phyloP scores from a whole-genome alignment of 2,113 vertebrate genomes.

The Recurvirostra avosetta region DNA sequence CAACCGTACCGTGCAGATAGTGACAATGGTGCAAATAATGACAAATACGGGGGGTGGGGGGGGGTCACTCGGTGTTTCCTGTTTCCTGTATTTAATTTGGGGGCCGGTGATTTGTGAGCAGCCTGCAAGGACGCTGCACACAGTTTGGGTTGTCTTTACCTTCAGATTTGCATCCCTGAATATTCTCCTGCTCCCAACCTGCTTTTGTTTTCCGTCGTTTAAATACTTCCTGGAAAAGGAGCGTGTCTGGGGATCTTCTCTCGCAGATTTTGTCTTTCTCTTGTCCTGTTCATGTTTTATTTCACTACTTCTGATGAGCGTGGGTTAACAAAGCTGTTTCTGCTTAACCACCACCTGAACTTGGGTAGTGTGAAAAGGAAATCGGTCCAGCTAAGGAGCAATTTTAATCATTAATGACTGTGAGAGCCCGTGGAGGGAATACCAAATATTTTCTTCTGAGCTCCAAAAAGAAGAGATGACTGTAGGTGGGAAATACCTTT shows the following conservation, averaged over 20 bases:
- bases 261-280: background rate
- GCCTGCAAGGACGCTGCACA: background rate
- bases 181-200: background rate
- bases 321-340: constrained; percentile 30
- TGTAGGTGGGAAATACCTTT: background rate
- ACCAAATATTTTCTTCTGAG: background rate
- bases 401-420: background rate
- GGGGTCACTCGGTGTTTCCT: background rate
- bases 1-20: constrained; percentile 32
- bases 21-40: background rate
- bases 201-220: background rate
- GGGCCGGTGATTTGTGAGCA: background rate
- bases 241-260: background rate
- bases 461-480: background rate
- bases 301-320: background rate
- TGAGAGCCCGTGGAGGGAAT: background rate
- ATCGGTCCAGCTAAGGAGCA: background rate
- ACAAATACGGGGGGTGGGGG: background rate
- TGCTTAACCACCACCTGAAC: constrained; percentile 26
- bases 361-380: constrained; percentile 2
- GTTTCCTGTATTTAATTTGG: constrained; percentile 23
- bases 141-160: background rate
- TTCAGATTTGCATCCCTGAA: background rate
- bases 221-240: background rate
- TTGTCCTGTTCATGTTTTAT: background rate